Base-by-base conservation (phyloP, 2,113 vertebrate genomes). In the Hypocryptadius cinnamomeus region DNA sequence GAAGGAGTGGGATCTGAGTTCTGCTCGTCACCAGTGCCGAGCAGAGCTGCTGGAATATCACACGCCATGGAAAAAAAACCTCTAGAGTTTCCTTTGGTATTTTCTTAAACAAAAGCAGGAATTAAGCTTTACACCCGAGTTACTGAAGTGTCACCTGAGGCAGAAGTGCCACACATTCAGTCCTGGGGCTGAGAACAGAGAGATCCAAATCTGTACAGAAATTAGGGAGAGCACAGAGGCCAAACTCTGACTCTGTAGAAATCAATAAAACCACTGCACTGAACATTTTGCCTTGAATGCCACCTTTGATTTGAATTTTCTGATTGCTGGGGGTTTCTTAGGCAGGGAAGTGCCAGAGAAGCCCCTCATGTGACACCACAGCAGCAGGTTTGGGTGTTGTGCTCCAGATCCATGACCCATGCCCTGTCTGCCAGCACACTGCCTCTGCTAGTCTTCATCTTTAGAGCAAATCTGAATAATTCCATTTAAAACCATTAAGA, bases 321-420 rank as follows among this genome's bases (percentile, higher is more conserved):
- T n/a, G 23, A 2, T 11, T 39, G 37, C 65, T 70, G n/a, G 39
- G 30, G 71, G 12, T 13, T 13, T 16, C 17, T 28, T 0, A 5
- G 50, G 24, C 70, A 51, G 13, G 1, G 25, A 2, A 16, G 24
- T 5, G 11, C 19, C 17, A 28, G 59, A 35, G 69, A 13, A 37
- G 25, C 31, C 48, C 19, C 13, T 2, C 6, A 51, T 0, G 4
- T 25, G 54, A n/a, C 51, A 27, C 22, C 73, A 27, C 19, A 8
- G 11, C 9, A 50, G n/a, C 61, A 78, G 47, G 5, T 15, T 8
- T 28, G 60, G 47, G 11, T 8, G 17, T 0, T 0, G 0, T 4
- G 13, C 35, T 30, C 30, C 22, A 23, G 15, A 24, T 16, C 16
- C 12, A 5, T 1, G 3, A 14, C 3, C 63, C 57, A 8, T 2